Evolutionary conservation across 1,140 invertebrate species (phyloP), one percentile per base, ranked within the genome.

Genomic region (Bombus superbus): DNA sequence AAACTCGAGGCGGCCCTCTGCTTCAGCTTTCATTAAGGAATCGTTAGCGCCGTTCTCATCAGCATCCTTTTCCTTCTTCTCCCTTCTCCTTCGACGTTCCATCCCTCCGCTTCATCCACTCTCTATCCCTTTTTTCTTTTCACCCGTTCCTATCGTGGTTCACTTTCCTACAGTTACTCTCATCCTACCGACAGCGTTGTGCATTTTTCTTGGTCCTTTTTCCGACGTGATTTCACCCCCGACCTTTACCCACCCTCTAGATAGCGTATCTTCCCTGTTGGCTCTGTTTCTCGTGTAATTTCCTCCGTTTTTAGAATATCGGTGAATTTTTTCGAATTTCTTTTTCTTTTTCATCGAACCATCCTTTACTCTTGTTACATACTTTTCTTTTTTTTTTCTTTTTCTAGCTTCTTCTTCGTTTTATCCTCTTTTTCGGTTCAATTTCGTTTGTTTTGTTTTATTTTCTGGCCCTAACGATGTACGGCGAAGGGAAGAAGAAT

Each of bases 21-120:
- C 86, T 89, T 90, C 88, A 86, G 89, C 89, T 93, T 92, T 92
- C 92, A 93, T 92, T 92, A 93, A 93, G 93, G 91, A 93, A 93
- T 92, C 92, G 92, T 93, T 93, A 93, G 90, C 90, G 89, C 90
- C 91, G 90, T 92, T 88, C 92, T 92, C 92, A 92, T 91, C 92
- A 91, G 78, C 87, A 86, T 90, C 87, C 82, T 90, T 76, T 71
- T 90, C 75, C 53, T 32, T 68, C 75, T 40, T 40, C 69, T 62
- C 77, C 72, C 74, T 38, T 28, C 57, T 73, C 72, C 53, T 75
- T 76, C 64, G 53, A 42, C 81, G 57, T 66, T 59, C 59, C 73
- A 57, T 47, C 66, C 32, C n/a, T 57, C 47, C 59, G 9, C 28
- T 62, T 59, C 81, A 18, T 68, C n/a, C 73, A n/a, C 81, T 28